phyloP scores from a whole-genome alignment of 2,888 invertebrate genomes.

The Sarcophaga caerulescens region DNA sequence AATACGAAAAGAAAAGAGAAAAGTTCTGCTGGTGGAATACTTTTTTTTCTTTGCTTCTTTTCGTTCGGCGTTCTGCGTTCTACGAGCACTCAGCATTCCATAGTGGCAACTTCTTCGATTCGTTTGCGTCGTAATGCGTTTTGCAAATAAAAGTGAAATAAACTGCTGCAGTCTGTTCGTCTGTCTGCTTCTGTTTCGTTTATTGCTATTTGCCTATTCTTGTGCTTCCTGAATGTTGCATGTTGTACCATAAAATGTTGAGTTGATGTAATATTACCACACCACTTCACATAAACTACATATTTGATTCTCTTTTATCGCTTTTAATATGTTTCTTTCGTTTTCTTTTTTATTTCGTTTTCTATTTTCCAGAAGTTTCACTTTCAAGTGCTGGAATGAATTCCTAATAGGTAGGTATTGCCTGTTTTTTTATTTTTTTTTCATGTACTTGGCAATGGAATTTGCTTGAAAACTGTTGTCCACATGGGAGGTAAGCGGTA shows the following conservation, averaged over 20 bases:
- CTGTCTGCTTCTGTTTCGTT: conserved; percentile 23
- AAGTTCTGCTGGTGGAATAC: conserved; percentile 29
- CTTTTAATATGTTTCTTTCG: not conserved
- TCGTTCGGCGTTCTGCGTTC: not conserved
- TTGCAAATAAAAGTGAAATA: conserved; percentile 58
- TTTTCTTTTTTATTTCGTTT: not conserved
- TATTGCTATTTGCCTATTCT: too few relatives aligned
- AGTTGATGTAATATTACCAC: too few relatives aligned
- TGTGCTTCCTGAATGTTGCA: not conserved
- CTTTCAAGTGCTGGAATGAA: conserved; percentile 19
- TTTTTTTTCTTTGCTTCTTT: conserved; percentile 5
- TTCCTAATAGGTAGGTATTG: not conserved
- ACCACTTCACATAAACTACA: too few relatives aligned
- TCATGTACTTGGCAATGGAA: too few relatives aligned
- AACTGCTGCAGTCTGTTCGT: conserved; percentile 14
- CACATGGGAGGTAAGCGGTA: too few relatives aligned
- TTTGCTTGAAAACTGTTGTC: too few relatives aligned
- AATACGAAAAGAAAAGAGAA: not conserved
- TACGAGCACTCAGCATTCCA: conserved; percentile 2
- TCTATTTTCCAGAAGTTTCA: conserved; percentile 5
- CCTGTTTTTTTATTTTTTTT: not conserved
- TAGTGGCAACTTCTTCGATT: not conserved
- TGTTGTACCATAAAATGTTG: not conserved
- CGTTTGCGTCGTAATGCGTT: conserved; percentile 52
- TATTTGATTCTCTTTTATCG: not conserved